These are phyloP conservation scores for Syngnathus typhle DNA, from an alignment of 2,113 vertebrate species.

Conservation along the genomic window DNA sequence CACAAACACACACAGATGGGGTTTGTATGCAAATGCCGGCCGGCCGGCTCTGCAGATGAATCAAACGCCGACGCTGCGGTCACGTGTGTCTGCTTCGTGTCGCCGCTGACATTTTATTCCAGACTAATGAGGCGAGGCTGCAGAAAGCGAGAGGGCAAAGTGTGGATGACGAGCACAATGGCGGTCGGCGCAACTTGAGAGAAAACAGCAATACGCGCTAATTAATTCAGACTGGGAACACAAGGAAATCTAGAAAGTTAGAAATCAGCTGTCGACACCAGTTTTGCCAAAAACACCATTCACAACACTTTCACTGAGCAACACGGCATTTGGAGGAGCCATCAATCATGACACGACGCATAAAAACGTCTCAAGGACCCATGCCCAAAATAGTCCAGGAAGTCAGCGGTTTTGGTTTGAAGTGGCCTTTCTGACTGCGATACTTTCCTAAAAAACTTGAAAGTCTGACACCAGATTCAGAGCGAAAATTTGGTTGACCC, in stretches of 20 bases:
- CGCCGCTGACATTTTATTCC: conserved; percentile 59
- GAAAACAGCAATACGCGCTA: background rate
- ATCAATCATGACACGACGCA: background rate
- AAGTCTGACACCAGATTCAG: background rate
- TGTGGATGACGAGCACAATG: conserved; percentile 36
- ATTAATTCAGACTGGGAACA: background rate
- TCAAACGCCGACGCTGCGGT: conserved; percentile 49
- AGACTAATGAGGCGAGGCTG: conserved; percentile 58
- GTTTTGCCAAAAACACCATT: background rate
- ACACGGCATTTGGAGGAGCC: background rate
- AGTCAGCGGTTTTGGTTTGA: background rate
- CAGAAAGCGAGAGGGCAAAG: conserved; percentile 36
- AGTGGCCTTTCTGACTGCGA: background rate
- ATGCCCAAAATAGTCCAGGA: background rate
- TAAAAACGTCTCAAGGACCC: background rate
- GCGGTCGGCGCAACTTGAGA: background rate
- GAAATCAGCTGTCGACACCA: background rate
- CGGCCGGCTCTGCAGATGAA: conserved; percentile 45
- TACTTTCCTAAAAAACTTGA: background rate
- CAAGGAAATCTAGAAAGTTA: background rate
- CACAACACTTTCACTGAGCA: too few relatives aligned
- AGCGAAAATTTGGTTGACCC: background rate
- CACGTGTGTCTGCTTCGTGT: conserved; percentile 60
- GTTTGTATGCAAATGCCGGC: background rate
- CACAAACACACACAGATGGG: conserved; percentile 19